Evolutionary conservation across 1,140 invertebrate species (phyloP), one percentile per base, ranked within the genome.

Genomic region (Tribolium madens): DNA sequence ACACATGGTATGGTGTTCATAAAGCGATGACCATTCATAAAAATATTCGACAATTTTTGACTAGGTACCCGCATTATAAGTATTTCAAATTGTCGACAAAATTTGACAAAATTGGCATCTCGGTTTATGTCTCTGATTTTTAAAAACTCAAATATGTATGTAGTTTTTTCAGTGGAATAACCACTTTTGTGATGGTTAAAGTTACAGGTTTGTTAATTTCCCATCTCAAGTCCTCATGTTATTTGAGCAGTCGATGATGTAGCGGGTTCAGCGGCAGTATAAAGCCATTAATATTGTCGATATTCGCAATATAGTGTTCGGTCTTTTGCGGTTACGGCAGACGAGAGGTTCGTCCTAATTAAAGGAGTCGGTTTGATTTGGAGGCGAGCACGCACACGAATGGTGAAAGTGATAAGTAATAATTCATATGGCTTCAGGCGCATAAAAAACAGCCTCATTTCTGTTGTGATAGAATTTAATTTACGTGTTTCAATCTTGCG

Each of bases 401-500:
- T 64, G 75, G 80, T 79, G 81, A 81, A 82, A 82, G 80, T 82
- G 80, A 81, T 81, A 81, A 81, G 78, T 79, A 78, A 81, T 79
- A 79, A 81, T 78, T 75, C 77, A 78, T 77, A 17, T 21, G 47
- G 69, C 60, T 46, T 68, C 21, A 48, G 53, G 57, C 57, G 57
- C 57, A 33, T 64, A 64, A 64, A 64, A 64, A 64, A 64, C 57
- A 64, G 21, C 57, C 57, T 64, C 57, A 64, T 64, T 80, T 77
- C 79, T 81, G 81, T 81, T 83, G 78, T 83, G 83, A 82, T 85
- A 80, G 84, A 85, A 84, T 84, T 85, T 84, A 85, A 85, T 84
- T 84, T 84, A 83, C 81, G 81, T 82, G 84, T 84, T 84, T 84
- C 77, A 79, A 81, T 80, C 80, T 76, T 60, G 80, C 79, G 78